Base-by-base conservation (phyloP, 1,140 invertebrate species). In the Dufourea novaeangliae region DNA sequence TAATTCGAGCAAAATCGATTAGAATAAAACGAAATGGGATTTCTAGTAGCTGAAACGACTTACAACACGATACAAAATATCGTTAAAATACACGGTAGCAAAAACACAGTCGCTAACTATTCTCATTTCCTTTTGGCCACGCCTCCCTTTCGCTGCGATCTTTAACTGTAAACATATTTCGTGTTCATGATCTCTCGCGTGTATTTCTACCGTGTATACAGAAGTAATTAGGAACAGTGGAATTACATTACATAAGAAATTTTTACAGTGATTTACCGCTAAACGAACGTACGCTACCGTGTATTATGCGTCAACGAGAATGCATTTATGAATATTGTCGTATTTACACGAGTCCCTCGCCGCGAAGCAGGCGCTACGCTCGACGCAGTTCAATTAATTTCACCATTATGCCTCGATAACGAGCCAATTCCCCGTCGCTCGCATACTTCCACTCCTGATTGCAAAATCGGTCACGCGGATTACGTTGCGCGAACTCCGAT, bases 391-490 rank as follows among this genome's bases (percentile, higher is more conserved):
- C 63, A 37, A 68, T 75, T 44, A 57, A 75, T 68, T 75, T 59
- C 59, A 27, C 39, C 73, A 59, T 66, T 59, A 39, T 41, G 0
- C 11, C 20, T 8, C n/a, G 50, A 68, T 68, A 75, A 57, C 39
- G 37, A 68, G 46, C 25, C 52, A 39, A 73, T 64, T 20, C 44
- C n/a, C 25, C 61, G 70, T 37, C 41, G 59, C 44, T 75, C 52
- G 37, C 37, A 66, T 14, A 68, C 64, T 68, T 68, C 56, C 73
- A 66, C 56, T 57, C 63, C 22, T 22, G 52, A 59, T 75, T 75
- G 72, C 72, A 59, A 56, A 75, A 75, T 68, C 72, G 52, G 37
- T 59, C 72, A 25, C 34, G 72, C 50, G 63, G 72, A 41, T 75
- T 57, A 75, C 41, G 63, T 75, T 68, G 46, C 72, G 34, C 61